Percentiles rank a stretch among this genome's conserved stretches.
These are phyloP conservation scores for Rhinatrema bivittatum DNA, from an alignment of 2,797 vertebrate species.

Conservation along the genomic window DNA sequence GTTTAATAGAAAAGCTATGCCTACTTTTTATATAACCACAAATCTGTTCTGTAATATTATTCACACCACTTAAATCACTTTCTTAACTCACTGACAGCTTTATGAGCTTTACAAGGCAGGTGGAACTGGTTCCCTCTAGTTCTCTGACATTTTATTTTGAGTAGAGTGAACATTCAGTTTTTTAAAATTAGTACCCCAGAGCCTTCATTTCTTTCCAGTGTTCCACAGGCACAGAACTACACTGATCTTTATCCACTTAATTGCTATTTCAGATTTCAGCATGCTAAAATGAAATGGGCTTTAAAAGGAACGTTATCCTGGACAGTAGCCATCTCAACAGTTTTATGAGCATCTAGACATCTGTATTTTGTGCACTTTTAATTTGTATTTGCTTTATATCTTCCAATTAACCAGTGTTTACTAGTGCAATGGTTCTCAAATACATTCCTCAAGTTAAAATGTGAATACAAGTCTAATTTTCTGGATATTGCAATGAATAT, in stretches of 20 bases:
- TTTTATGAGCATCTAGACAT: constrained; percentile 46
- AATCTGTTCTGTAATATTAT: constrained; percentile 41
- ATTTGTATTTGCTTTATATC: neutral
- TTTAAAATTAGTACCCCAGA: constrained; percentile 80
- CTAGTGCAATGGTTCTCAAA: no score
- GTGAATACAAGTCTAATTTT: no score
- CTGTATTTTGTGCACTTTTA: constrained; percentile 35
- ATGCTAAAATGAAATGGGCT: constrained; percentile 50
- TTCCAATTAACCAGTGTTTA: no score
- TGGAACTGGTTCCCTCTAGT: constrained; percentile 48
- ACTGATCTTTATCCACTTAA: constrained; percentile 61
- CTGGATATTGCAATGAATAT: no score
- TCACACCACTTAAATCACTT: constrained; percentile 49
- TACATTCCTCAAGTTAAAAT: no score
- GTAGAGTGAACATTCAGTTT: constrained; percentile 36
- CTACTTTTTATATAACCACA: constrained; percentile 28
- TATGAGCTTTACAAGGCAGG: constrained; percentile 50
- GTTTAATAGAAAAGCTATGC: constrained; percentile 39
- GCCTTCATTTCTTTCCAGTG: constrained; percentile 58
- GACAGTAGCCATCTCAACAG: constrained; percentile 37
- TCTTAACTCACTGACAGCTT: constrained; percentile 62
- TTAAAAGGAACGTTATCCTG: constrained; percentile 54
- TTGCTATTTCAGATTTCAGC: constrained; percentile 70
- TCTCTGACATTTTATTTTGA: constrained; percentile 26
- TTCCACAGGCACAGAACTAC: constrained; percentile 51